These are phyloP conservation scores for Brachionus plicatilis DNA, from an alignment of 1,140 invertebrate genomes.

Conservation along the genomic window DNA sequence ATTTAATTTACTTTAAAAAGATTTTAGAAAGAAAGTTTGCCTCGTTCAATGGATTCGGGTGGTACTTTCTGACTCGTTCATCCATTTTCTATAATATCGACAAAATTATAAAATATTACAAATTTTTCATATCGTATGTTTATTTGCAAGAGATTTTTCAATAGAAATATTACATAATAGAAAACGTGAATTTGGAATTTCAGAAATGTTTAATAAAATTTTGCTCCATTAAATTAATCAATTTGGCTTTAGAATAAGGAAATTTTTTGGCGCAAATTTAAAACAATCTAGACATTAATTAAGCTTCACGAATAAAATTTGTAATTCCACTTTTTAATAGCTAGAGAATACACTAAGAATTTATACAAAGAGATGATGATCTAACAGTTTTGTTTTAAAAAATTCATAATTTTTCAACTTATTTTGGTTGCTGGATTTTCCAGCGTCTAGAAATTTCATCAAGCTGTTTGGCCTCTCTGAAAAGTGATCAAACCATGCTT, in stretches of 20 bases:
- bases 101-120: not conserved
- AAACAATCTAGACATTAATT: not conserved
- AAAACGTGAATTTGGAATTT: conserved; percentile 11
- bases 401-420: not conserved
- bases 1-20: conserved; percentile 13
- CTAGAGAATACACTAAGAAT: not conserved
- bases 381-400: not conserved
- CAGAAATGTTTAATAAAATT: not conserved
- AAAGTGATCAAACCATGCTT: not conserved
- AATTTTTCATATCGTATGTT: not conserved
- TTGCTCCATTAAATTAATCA: not conserved
- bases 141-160: not conserved
- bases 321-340: not conserved
- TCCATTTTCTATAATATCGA: conserved; percentile 28
- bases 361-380: not conserved
- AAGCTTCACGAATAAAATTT: not conserved
- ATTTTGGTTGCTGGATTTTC: not conserved
- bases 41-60: conserved; percentile 15
- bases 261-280: not conserved
- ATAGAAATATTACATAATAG: conserved; percentile 10
- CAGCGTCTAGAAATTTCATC: not conserved
- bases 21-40: conserved; percentile 5
- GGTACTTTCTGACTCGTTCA: not conserved
- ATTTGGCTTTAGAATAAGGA: not conserved
- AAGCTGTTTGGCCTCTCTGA: not conserved